Evolutionary conservation across 2,888 invertebrate species (phyloP).

Genomic region (Phasia obesa): DNA sequence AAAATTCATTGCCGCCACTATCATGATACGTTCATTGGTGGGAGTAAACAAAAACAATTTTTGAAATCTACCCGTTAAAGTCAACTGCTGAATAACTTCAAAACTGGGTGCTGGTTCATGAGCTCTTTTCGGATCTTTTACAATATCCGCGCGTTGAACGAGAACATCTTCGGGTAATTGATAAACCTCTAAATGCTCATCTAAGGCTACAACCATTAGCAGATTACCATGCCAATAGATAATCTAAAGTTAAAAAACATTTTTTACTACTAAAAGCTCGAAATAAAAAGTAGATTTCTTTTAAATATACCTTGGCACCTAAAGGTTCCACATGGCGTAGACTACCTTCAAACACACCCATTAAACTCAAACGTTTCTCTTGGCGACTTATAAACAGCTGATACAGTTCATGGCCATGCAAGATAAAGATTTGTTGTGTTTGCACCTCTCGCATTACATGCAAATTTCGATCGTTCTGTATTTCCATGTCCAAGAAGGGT

Average conservation of each 20-base stretch:
- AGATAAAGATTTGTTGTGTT: conserved; percentile 75
- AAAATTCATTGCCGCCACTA: conserved; percentile 75
- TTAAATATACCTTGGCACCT: conserved; percentile 73
- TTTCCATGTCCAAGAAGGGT: conserved; percentile 79
- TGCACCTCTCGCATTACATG: conserved; percentile 76
- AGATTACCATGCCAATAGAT: conserved; percentile 77
- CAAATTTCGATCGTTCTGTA: conserved; percentile 74
- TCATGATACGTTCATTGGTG: conserved; percentile 73
- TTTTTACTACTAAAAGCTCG: no score
- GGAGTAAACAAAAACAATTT: conserved; percentile 75
- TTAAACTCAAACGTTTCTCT: conserved; percentile 75
- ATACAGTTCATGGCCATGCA: conserved; percentile 79
- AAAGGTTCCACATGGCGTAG: conserved; percentile 70
- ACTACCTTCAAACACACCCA: conserved; percentile 75
- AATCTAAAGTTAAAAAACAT: conserved; percentile 67
- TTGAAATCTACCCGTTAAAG: conserved; percentile 74
- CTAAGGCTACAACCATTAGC: conserved; percentile 76
- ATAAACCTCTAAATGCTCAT: conserved; percentile 77
- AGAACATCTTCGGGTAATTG: conserved; percentile 75
- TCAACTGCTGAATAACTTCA: conserved; percentile 78
- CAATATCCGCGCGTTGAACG: conserved; percentile 54
- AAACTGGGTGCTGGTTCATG: conserved; percentile 68
- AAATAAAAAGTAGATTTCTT: no score
- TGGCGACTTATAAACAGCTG: conserved; percentile 74
- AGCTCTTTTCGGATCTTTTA: conserved; percentile 50